Evolutionary conservation across 1,140 invertebrate species (phyloP).

Genomic region (Brachionus rotundiformis): DNA sequence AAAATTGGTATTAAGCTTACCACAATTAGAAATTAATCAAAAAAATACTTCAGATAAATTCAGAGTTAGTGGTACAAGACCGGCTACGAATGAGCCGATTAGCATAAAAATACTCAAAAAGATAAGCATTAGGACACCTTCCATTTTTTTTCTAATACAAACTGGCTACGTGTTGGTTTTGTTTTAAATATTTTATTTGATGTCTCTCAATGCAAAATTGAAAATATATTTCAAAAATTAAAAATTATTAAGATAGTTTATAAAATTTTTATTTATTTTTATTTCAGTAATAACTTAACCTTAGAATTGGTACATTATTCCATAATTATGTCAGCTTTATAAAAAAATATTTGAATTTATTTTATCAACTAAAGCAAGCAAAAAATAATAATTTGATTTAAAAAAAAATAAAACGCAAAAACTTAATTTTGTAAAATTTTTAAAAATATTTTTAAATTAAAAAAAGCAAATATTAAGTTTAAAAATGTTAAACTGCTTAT

Average conservation of each 20-base stretch:
- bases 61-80: constrained; percentile 87
- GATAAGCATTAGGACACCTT: constrained; percentile 77
- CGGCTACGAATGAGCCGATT: constrained; percentile 87
- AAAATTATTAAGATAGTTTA: background rate
- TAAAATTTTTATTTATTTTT: too few species aligned
- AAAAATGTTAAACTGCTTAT: too few species aligned
- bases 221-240: constrained; percentile 18
- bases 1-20: too few species aligned
- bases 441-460: too few species aligned
- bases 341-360: background rate
- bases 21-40: background rate
- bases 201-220: background rate
- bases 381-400: too few species aligned
- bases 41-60: constrained; percentile 85
- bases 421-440: too few species aligned
- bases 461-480: too few species aligned
- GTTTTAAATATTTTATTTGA: background rate
- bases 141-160: constrained; percentile 70
- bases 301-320: background rate
- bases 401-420: too few species aligned
- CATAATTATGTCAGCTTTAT: background rate
- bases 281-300: constrained; percentile 34
- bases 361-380: background rate
- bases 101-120: constrained; percentile 86
- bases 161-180: background rate